Evolutionary conservation across 2,797 vertebrate genomes (phyloP), one percentile per base, ranked within the genome.

Genomic region (Neoniphon sammara): DNA sequence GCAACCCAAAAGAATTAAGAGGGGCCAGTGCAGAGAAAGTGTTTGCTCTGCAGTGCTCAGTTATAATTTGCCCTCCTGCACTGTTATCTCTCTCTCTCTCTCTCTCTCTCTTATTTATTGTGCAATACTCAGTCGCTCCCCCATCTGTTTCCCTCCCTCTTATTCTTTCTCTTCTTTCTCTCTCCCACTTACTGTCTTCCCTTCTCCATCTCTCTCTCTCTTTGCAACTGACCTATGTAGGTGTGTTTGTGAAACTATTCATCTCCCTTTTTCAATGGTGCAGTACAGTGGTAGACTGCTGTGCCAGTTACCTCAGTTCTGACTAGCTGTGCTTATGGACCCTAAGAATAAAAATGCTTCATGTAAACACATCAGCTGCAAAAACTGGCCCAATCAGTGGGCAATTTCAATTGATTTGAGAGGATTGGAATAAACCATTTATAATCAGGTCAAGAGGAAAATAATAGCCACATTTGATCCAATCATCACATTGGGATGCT

Each of bases 11-110:
- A 36, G 66, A 75, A 55, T 64, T 36, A 31, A 66, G 49, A 67
- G 30, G 52, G 34, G 3, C 50, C 23, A 3, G 30, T 17, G 53
- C 36, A 69, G 68, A 27, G 73, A 78, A 84, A 81, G 70, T 70
- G 81, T 85, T 73, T 78, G 70, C 66, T 54, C 84, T 75, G 86
- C 81, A 86, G 8, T 78, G 81, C 72, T 64, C 66, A 20, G 57
- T 30, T 70, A 46, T 67, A 66, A 78, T 75, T 81, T 57, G 30
- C 70, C 77, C 70, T 42, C 44, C 44, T 34, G 30, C 21, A 5
- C n/a, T 56, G n/a, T 10, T 31, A 3, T 31, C 31, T 39, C 8
- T 2, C 20, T 74, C 27, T 27, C 34, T 7, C 47, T 10, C 20
- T 31, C n/a, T 0, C 36, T 54, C 12, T 0, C 49, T 77, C 60